Evolutionary conservation across 2,888 invertebrate species (phyloP), one percentile per base, ranked within the genome.

Genomic region (Dilophus febrilis): DNA sequence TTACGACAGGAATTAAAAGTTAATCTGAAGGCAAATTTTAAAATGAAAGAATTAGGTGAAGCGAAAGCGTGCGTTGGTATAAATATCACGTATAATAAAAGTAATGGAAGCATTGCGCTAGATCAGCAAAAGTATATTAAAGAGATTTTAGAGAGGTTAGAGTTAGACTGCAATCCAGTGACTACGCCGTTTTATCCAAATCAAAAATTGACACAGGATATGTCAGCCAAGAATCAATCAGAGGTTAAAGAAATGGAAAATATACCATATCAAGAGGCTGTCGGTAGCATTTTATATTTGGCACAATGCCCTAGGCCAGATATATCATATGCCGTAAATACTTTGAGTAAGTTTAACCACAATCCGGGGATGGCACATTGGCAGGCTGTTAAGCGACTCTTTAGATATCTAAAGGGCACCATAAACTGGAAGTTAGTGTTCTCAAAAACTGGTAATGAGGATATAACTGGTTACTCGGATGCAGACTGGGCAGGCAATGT

Each of bases 371-470:
- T 40, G 17, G 35, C 42, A 26, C 45, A 47, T 31, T 47, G 47
- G 46, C 33, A 8, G 39, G 44, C 45, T 16, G 44, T 43, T 11
- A 50, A 50, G 35, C 41, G 50, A 36, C 48, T 54, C 7, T 42
- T 53, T 4, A 41, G 47, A 28, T 54, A 54, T 41, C 37, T 53
- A 40, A 47, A 46, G 36, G 40, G 46, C 27, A 53, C 51, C 35
- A 18, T 17, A 45, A 30, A 41, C 42, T 40, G 45, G 43, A 27
- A 45, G 49, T 40, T 19, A 42, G 3, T 2, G 18, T 38, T 14
- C 48, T 46, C 36, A 34, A 45, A 47, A 26, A 40, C 37, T 38
- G 35, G 40, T 31, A 37, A 44, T 11, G 18, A 18, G 17, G 29
- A 37, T 12, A 22, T 48, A 14, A 38, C 37, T 7, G 51, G 49